Base-by-base conservation (phyloP, 2,888 invertebrate species). In the Ichneumoninae sp. region DNA sequence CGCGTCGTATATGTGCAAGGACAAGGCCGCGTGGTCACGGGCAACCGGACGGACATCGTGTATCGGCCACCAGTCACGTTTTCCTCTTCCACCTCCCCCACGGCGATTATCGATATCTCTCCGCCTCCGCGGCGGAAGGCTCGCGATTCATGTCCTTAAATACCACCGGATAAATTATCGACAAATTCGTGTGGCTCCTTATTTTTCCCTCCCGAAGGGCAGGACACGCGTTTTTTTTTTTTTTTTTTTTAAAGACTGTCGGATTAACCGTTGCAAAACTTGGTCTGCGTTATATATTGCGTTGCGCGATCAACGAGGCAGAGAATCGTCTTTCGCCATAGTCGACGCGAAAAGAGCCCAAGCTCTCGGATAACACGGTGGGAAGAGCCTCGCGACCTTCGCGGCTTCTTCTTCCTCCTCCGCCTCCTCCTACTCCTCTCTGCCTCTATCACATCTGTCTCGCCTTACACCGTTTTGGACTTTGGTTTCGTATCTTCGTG, bases 11-110 rank as follows among this genome's bases (percentile, higher is more conserved):
- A 44, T 89, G 90, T 88, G 86, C 91, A 92, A 93, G 93, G 92
- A 92, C 92, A 93, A 93, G 92, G 93, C 89, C 91, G 89, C 89
- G 88, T 93, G 93, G 91, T 93, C 92, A 93, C 90, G 91, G 92
- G 90, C 91, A 89, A 88, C 86, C 88, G 87, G 87, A 74, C 78
- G 70, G 66, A 72, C 66, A 44, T 78, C 65, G 68, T 44, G 44
- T 78, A 86, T 82, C 74, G 65, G 80, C 83, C 77, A 70, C 72
- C 33, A 80, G 82, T 86, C 86, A 86, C 86, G 84, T 84, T 86
- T 83, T 76, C 60, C 60, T 66, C 80, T 70, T 65, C 78, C n/a
- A 76, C 86, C 79, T 76, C 68, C 79, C 79, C 82, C 78, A 82
- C 84, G 77, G 77, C 30, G 50, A 68, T 69, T 19, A 57, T 77